These are phyloP conservation scores for Calyptomena viridis DNA, from an alignment of 2,113 vertebrate genomes.

Conservation along the genomic window DNA sequence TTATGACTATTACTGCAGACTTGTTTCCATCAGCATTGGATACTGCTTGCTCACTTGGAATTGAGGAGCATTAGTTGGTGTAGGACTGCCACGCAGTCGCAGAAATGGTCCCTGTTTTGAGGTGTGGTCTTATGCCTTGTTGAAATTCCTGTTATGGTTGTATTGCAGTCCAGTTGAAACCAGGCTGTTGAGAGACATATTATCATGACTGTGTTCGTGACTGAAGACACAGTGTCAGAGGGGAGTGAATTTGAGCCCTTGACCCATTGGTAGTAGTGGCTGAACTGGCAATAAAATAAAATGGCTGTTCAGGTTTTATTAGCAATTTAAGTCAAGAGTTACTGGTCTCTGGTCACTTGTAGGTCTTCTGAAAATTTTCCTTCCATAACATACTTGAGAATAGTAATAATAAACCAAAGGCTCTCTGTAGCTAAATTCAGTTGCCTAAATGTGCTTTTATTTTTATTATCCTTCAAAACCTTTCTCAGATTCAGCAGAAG, in stretches of 20 bases:
- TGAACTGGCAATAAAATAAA: constrained; percentile 57
- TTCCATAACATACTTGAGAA: not conserved
- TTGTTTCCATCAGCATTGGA: not conserved
- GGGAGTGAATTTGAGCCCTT: constrained; percentile 32
- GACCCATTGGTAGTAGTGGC: not conserved
- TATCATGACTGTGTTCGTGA: not conserved
- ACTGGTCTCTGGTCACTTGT: not conserved
- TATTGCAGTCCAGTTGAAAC: not conserved
- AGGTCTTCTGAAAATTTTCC: constrained; percentile 15
- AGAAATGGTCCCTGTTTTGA: not conserved
- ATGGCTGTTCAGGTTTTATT: constrained; percentile 34
- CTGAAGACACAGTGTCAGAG: not conserved
- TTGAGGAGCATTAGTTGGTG: not conserved
- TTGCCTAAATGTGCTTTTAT: not conserved
- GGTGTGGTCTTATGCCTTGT: accelerated
- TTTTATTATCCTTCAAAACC: not conserved
- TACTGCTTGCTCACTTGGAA: not conserved
- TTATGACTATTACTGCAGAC: not conserved
- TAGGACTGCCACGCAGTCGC: not conserved
- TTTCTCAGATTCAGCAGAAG: not conserved
- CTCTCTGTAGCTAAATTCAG: not conserved
- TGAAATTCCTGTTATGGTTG: not conserved
- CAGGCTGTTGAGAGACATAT: not conserved
- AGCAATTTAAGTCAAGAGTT: not conserved
- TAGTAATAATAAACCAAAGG: not conserved